Conservation (phyloP, 1,140 invertebrate genomes). For the Sycophila sp. region DNA sequence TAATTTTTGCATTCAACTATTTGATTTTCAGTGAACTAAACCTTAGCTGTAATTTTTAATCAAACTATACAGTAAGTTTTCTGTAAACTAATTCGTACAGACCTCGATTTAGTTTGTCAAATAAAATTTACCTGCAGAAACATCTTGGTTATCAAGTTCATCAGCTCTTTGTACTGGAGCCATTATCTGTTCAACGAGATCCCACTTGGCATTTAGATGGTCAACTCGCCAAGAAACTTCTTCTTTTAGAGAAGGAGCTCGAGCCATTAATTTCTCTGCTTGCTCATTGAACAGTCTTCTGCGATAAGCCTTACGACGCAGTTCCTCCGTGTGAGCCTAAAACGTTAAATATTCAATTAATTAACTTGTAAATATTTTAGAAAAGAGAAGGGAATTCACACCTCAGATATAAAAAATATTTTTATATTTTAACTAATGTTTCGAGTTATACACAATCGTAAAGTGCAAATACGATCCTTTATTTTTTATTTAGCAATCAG, state of each 20-base stretch:
- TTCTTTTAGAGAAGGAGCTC: slow-evolving; percentile 77
- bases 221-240: slow-evolving; percentile 79
- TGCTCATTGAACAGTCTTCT: slow-evolving; percentile 83
- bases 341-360: slow-evolving; percentile 49
- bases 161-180: slow-evolving; percentile 60
- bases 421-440: too few species aligned
- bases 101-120: too few species aligned
- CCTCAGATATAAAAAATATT: too few species aligned
- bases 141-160: slow-evolving; percentile 59
- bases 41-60: too few species aligned
- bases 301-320: slow-evolving; percentile 75
- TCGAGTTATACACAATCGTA: too few species aligned
- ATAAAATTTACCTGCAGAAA: slow-evolving; percentile 60
- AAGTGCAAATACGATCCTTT: too few species aligned
- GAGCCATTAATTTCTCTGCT: slow-evolving; percentile 75
- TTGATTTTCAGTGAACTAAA: too few species aligned
- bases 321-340: slow-evolving; percentile 79
- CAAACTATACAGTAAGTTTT: too few species aligned
- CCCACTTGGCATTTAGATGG: slow-evolving; percentile 83
- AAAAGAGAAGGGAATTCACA: too few species aligned
- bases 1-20: too few species aligned
- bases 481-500: too few species aligned
- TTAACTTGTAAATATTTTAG: slow-evolving; percentile 17
- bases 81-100: too few species aligned
- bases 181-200: slow-evolving; percentile 72